Base-by-base conservation (phyloP, 2,888 invertebrate genomes). In the Ferrisia virgata region DNA sequence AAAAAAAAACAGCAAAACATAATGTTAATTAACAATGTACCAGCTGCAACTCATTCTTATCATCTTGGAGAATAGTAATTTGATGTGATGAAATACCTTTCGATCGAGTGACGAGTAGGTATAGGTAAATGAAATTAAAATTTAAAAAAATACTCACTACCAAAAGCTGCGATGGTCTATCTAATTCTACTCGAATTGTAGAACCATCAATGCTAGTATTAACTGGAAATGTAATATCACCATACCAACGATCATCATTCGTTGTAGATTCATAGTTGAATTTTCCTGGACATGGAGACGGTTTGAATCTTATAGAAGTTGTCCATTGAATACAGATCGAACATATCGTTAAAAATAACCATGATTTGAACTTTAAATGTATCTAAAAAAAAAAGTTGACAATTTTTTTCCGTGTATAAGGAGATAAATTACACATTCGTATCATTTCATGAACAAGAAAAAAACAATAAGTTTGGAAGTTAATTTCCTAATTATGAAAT, bases 201-300 rank as follows among this genome's bases (percentile, higher is more conserved):
- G 92, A 88, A 0, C 92, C 92, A 84, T 91, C 90, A 1, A 92
- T 88, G 0, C 90, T 91, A 87, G 91, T 91, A 80, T 90, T 90
- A 0, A 91, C 91, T 22, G 90, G 90, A 1, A 92, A 87, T 85
- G 90, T 90, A n/a, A 92, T 89, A 1, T 90, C 90, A 0, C 92
- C 93, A 86, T 92, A 92, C 92, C 92, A 92, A 39, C 91, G 88
- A 40, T 91, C 91, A 0, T 89, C 89, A 86, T 92, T 92, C 0
- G 89, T 88, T 0, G 90, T 89, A 0, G 90, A 89, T 85, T 91
- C 91, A 87, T 92, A 92, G 81, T 88, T 88, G 88, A 93, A 92
- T 47, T 92, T 90, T 85, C 90, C 89, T 18, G 92, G 92, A 86
- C 93, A 93, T 1, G 92, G 92, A 13, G 86, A 86, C 33, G 85